Conservation (phyloP, 2,113 vertebrate genomes). For the Sphaerodactylus townsendi region DNA sequence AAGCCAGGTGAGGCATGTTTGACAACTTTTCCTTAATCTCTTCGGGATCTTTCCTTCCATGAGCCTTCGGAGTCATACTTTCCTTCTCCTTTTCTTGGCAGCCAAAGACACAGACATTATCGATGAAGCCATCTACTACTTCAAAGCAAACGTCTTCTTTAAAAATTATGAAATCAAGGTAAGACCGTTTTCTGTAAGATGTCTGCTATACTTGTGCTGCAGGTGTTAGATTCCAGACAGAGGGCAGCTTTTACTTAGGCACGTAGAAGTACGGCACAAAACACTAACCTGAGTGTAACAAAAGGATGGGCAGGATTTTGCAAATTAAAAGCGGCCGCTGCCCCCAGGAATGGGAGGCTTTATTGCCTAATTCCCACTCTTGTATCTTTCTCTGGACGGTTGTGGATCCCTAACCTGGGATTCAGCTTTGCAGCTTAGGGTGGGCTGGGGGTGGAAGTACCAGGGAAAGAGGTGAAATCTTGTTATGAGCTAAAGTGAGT, state of each 20-base stretch:
- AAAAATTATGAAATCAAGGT: conserved; percentile 99
- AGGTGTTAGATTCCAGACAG: not conserved
- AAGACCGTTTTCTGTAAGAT: conserved; percentile 39
- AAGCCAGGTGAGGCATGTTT: too few species aligned
- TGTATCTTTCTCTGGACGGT: too few species aligned
- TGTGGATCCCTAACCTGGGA: too few species aligned
- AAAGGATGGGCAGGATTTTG: too few species aligned
- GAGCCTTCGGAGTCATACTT: not conserved
- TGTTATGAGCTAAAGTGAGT: not conserved
- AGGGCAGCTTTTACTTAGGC: not conserved
- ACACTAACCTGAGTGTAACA: too few species aligned
- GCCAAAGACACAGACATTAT: conserved; percentile 94
- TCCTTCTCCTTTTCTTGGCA: conserved; percentile 55
- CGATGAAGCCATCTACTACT: conserved; percentile 98
- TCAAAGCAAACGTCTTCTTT: conserved; percentile 99
- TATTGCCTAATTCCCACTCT: too few species aligned
- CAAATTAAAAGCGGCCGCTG: too few species aligned
- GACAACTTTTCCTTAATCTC: too few species aligned
- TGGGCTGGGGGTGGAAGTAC: not conserved
- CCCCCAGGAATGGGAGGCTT: too few species aligned
- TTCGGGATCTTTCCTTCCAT: conserved; percentile 35
- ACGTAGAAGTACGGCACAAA: not conserved
- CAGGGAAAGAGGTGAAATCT: not conserved
- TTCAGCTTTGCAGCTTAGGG: too few species aligned
- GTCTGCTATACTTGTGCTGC: not conserved